A percentile compares a stretch with the other conserved stretches of the same genome.
Conservation (phyloP, 2,888 invertebrate genomes). For the Scrobipalpa atriplicella region DNA sequence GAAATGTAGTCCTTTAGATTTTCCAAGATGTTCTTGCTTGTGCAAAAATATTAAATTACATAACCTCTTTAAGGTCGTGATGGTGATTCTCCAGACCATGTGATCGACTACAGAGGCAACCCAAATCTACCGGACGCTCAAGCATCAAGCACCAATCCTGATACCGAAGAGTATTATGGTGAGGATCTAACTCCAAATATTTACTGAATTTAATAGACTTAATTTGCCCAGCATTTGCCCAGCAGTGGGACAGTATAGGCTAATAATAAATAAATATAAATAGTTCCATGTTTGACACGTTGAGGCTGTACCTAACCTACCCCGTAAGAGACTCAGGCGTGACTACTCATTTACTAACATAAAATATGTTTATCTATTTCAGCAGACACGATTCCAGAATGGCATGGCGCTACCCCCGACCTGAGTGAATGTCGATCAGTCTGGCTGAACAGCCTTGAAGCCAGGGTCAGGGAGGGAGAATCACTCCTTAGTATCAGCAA, state of each 20-base stretch:
- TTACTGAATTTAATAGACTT: too few species aligned
- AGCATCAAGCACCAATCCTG: conserved; percentile 54
- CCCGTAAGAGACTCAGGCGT: too few species aligned
- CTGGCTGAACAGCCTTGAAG: conserved; percentile 93
- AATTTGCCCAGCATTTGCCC: too few species aligned
- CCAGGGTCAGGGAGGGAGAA: conserved; percentile 89
- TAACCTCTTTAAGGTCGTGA: conserved; percentile 57
- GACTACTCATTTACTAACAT: neutral
- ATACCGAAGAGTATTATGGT: conserved; percentile 64
- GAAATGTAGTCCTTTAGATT: too few species aligned
- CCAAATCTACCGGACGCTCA: conserved; percentile 55
- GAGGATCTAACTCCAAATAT: conserved; percentile 38
- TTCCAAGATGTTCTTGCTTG: too few species aligned
- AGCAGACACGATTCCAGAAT: conserved; percentile 80
- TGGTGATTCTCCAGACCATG: conserved; percentile 64
- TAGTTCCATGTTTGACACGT: too few species aligned
- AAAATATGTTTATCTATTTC: conserved; percentile 30
- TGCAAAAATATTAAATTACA: neutral
- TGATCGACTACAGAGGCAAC: conserved; percentile 68
- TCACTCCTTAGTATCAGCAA: conserved; percentile 90
- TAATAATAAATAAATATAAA: too few species aligned
- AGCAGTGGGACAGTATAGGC: too few species aligned
- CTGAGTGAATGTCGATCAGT: conserved; percentile 94
- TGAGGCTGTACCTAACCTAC: too few species aligned
- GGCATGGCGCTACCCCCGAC: conserved; percentile 91